Conservation (phyloP, 2,113 vertebrate genomes). For the Leucosticte australis region DNA sequence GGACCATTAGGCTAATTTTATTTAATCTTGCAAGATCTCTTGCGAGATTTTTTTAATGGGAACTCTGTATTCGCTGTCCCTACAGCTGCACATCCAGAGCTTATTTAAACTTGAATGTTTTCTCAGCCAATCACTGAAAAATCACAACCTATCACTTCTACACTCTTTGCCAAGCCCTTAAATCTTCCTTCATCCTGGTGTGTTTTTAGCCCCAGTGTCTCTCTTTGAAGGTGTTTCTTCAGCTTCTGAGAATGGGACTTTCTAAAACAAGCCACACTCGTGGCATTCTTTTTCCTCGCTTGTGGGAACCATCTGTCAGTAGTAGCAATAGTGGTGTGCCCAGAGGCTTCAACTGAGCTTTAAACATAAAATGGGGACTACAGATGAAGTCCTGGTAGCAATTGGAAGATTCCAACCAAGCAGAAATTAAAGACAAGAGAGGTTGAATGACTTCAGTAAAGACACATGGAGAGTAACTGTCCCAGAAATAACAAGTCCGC, state of each 20-base stretch:
- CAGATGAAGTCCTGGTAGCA: neutral
- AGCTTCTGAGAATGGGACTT: neutral
- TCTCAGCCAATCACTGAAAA: neutral
- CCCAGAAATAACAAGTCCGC: neutral
- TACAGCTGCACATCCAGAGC: neutral
- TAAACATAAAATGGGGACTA: neutral
- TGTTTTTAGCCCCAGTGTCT: neutral
- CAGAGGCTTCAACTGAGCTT: neutral
- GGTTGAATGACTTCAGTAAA: neutral
- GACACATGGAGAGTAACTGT: neutral
- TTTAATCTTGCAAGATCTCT: constrained; percentile 24
- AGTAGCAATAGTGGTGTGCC: neutral
- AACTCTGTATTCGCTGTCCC: neutral
- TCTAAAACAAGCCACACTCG: accelerated
- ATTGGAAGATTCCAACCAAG: neutral
- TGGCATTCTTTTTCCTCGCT: neutral
- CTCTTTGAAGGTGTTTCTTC: neutral
- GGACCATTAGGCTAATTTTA: constrained; percentile 26
- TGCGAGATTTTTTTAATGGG: constrained; percentile 7
- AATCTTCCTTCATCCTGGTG: neutral
- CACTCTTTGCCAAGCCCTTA: neutral
- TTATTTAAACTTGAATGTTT: neutral
- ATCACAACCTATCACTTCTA: neutral
- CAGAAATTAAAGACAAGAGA: neutral
- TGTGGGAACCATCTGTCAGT: neutral